A percentile compares a stretch with the other conserved stretches of the same genome.
These are phyloP conservation scores for Hyperoplus lanceolatus DNA, from an alignment of 2,797 vertebrate genomes.

Conservation along the genomic window DNA sequence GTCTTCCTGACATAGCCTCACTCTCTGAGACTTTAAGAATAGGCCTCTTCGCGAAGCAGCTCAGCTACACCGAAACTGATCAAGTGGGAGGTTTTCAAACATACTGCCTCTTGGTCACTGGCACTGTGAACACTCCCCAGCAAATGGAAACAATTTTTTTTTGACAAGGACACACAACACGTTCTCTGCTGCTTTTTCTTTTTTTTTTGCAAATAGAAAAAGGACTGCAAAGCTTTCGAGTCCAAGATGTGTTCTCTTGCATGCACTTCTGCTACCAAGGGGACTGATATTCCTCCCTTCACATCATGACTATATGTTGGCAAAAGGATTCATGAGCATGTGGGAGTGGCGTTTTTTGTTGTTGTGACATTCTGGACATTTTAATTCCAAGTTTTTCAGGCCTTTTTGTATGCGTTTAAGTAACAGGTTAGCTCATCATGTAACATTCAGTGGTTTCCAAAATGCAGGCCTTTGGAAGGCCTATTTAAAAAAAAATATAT, in stretches of 20 bases:
- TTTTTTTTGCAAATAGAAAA: conserved; percentile 48
- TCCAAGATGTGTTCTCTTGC: conserved; percentile 51
- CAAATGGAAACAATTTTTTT: conserved; percentile 41
- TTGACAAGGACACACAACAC: conserved; percentile 22
- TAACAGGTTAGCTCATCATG: conserved; percentile 23
- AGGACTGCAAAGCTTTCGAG: conserved; percentile 65
- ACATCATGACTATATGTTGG: conserved; percentile 21
- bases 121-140: conserved; percentile 65
- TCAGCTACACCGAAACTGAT: conserved; percentile 42
- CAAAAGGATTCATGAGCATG: conserved; percentile 38
- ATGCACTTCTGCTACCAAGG: conserved; percentile 59
- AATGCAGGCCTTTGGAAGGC: conserved; percentile 16
- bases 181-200: conserved; percentile 32
- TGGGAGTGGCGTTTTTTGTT: conserved; percentile 33
- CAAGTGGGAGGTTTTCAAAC: conserved; percentile 36
- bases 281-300: conserved; percentile 35
- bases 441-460: conserved; percentile 19
- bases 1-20: conserved; percentile 56
- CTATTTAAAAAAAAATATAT: conserved; percentile 39
- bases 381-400: conserved; percentile 40
- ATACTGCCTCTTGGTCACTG: conserved; percentile 31
- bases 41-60: conserved; percentile 50
- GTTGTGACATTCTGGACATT: conserved; percentile 48
- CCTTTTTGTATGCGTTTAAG: conserved; percentile 37
- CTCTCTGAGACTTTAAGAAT: conserved; percentile 20